A percentile compares a stretch with the other conserved stretches of the same genome.
Evolutionary conservation across 2,888 invertebrate species (phyloP).

Genomic region (Lydus trimaculatus): DNA sequence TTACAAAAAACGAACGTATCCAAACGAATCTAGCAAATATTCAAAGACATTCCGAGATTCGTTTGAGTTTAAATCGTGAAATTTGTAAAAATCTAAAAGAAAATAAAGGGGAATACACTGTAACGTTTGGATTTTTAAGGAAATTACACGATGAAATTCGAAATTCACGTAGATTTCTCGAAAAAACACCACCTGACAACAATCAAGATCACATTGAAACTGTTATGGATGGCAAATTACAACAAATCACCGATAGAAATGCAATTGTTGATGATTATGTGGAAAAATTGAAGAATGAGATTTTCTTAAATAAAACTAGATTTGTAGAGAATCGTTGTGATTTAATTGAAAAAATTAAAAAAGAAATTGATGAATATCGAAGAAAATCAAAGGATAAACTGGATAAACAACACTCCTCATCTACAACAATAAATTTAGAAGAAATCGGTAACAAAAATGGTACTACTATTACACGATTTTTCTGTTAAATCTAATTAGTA

Average conservation of each 20-base stretch:
- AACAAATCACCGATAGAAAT: constrained; percentile 26
- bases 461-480: background rate
- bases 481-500: background rate
- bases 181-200: background rate
- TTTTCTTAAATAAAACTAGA: constrained; percentile 21
- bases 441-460: background rate
- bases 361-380: constrained; percentile 40
- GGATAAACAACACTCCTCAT: no score
- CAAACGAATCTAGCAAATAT: background rate
- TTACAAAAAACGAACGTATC: background rate
- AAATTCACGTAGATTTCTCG: constrained; percentile 10
- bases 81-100: background rate
- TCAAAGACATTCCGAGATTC: background rate
- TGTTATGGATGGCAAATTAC: constrained; percentile 5
- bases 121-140: background rate
- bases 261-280: constrained; percentile 22
- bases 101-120: background rate
- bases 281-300: constrained; percentile 37
- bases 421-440: no score
- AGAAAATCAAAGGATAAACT: background rate
- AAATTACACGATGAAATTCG: background rate
- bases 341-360: constrained; percentile 37
- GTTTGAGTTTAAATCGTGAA: background rate
- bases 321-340: constrained; percentile 29
- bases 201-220: background rate